Evolutionary conservation across 1,140 invertebrate species (phyloP).

Genomic region (Episyrphus balteatus): DNA sequence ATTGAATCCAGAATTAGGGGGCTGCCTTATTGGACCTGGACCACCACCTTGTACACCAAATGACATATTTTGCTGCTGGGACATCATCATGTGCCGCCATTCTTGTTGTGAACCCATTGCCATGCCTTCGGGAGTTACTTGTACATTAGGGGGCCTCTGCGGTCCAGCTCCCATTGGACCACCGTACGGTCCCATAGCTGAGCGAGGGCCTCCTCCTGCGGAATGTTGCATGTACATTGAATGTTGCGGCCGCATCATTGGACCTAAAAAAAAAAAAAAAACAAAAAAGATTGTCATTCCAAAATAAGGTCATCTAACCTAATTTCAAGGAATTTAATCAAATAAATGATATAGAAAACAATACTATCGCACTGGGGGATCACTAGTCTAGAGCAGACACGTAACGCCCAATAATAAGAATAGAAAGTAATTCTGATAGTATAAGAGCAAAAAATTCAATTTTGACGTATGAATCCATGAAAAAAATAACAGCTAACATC

Average conservation of each 20-base stretch:
- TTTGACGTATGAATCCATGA: too few relatives aligned
- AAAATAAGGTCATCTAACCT: too few relatives aligned
- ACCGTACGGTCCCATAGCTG: constrained; percentile 39
- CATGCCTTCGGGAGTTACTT: constrained; percentile 43
- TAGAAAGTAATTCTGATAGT: too few relatives aligned
- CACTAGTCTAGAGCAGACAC: too few relatives aligned
- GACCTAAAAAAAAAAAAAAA: constrained; percentile 35
- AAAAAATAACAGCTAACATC: too few relatives aligned
- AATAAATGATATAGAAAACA: too few relatives aligned
- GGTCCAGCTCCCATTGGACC: constrained; percentile 35
- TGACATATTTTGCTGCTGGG: constrained; percentile 50
- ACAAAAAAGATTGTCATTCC: too few relatives aligned
- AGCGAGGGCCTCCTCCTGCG: constrained; percentile 19
- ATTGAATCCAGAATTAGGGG: constrained; percentile 49
- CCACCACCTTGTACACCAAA: constrained; percentile 41
- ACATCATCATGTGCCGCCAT: constrained; percentile 60
- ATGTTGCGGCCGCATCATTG: constrained; percentile 56
- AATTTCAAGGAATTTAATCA: too few relatives aligned
- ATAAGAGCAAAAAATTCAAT: too few relatives aligned
- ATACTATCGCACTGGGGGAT: too few relatives aligned
- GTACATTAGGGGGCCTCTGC: constrained; percentile 41
- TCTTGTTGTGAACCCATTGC: constrained; percentile 49
- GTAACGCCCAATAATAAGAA: too few relatives aligned
- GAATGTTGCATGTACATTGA: constrained; percentile 40
- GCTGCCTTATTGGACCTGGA: constrained; percentile 41